Conservation (phyloP, 2,888 invertebrate genomes). For the Ellobium chinense region DNA sequence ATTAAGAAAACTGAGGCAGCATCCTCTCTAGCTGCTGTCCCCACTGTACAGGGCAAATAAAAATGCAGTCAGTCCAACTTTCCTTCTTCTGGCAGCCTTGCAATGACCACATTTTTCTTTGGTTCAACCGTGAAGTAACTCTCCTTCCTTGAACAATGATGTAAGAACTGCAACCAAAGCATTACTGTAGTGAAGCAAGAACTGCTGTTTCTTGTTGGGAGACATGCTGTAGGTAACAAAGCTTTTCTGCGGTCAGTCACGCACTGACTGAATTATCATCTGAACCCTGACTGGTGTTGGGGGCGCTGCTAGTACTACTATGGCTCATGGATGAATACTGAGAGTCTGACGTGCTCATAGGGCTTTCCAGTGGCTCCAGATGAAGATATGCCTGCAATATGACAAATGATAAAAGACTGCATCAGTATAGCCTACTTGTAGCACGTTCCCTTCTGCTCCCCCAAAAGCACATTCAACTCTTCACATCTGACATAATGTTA, state of each 20-base stretch:
- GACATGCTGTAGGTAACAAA: neutral
- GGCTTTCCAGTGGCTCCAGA: constrained; percentile 80
- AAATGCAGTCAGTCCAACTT: no score
- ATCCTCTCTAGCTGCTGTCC: neutral
- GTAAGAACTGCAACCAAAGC: neutral
- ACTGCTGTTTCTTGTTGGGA: neutral
- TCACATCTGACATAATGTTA: no score
- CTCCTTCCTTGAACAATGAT: neutral
- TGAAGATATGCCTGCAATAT: constrained; percentile 88
- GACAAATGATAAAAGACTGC: neutral
- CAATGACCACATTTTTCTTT: no score
- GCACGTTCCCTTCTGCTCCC: no score
- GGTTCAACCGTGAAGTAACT: no score
- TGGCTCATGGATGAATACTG: constrained; percentile 77
- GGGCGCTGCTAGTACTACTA: constrained; percentile 65
- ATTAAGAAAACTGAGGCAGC: neutral
- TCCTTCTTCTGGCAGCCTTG: no score
- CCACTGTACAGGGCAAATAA: no score
- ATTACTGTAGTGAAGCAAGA: no score
- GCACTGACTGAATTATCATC: constrained; percentile 50
- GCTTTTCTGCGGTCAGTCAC: neutral
- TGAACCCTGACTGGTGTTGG: constrained; percentile 63
- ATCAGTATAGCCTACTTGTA: no score
- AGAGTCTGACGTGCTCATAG: constrained; percentile 71
- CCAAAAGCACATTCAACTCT: no score